phyloP scores from a whole-genome alignment of 2,888 invertebrate species.

The Creontiades dilutus region DNA sequence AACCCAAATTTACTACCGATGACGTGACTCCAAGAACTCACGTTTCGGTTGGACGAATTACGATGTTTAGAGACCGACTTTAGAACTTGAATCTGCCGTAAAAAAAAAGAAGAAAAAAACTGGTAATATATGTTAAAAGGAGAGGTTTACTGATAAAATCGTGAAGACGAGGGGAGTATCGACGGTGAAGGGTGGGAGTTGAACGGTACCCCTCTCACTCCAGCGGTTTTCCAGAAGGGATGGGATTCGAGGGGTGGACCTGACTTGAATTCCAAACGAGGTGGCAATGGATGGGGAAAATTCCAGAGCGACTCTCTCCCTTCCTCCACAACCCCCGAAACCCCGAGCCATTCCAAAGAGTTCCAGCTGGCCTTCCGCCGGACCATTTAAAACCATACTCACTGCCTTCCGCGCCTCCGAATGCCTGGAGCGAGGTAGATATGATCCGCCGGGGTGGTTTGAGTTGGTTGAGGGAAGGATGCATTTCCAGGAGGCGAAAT shows the following conservation, averaged over 20 bases:
- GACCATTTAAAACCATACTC: no score
- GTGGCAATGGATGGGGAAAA: neutral
- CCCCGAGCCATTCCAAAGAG: no score
- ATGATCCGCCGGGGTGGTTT: no score
- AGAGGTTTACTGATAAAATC: neutral
- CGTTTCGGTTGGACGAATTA: neutral
- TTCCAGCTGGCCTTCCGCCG: no score
- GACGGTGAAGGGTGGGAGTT: neutral
- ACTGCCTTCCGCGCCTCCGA: no score
- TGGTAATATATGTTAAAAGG: neutral
- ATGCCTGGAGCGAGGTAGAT: no score
- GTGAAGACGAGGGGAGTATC: neutral
- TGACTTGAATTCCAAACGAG: neutral
- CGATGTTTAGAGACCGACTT: neutral
- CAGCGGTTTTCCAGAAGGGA: neutral
- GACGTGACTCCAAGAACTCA: no score
- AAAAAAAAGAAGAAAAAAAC: neutral
- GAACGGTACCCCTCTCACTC: neutral
- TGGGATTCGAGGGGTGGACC: neutral
- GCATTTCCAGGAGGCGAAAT: no score
- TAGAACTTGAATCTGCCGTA: neutral
- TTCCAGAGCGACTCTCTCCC: neutral
- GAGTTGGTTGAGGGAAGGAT: no score
- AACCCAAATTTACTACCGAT: no score
- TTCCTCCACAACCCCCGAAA: neutral